Evolutionary conservation across 2,797 vertebrate genomes (phyloP).

Genomic region (Mus caroli): DNA sequence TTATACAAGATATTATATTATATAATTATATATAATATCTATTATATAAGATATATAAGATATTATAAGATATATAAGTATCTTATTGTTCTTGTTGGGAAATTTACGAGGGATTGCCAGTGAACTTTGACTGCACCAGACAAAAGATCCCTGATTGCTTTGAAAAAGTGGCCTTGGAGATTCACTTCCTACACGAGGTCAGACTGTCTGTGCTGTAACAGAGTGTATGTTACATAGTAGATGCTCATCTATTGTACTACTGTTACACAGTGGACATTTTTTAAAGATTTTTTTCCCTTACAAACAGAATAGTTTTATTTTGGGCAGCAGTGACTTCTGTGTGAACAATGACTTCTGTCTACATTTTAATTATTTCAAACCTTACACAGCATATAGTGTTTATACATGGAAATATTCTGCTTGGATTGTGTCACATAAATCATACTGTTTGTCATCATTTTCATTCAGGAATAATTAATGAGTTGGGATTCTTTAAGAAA

Average conservation of each 20-base stretch:
- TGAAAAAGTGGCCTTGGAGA: slow-evolving; percentile 72
- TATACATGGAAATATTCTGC: slow-evolving; percentile 16
- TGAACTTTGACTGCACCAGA: slow-evolving; percentile 56
- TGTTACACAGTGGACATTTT: slow-evolving; percentile 27
- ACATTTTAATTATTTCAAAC: slow-evolving; percentile 41
- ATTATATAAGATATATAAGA: too few species aligned
- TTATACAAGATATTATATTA: too few species aligned
- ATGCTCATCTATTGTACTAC: neutral
- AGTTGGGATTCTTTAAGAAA: slow-evolving; percentile 52
- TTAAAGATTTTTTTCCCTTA: neutral
- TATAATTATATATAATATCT: too few species aligned
- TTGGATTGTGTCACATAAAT: slow-evolving; percentile 14
- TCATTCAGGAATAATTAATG: slow-evolving; percentile 23
- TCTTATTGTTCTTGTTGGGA: slow-evolving; percentile 80
- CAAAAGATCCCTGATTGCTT: slow-evolving; percentile 55
- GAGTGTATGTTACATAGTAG: neutral
- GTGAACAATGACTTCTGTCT: neutral
- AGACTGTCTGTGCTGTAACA: slow-evolving; percentile 27
- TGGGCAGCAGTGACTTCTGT: neutral
- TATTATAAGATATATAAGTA: too few species aligned
- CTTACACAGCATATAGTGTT: neutral
- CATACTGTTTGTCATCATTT: neutral
- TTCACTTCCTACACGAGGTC: slow-evolving; percentile 81
- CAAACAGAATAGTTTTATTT: slow-evolving; percentile 35
- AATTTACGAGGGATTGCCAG: slow-evolving; percentile 76